Base-by-base conservation (phyloP, 2,113 vertebrate species). In the Atractosteus spatula region DNA sequence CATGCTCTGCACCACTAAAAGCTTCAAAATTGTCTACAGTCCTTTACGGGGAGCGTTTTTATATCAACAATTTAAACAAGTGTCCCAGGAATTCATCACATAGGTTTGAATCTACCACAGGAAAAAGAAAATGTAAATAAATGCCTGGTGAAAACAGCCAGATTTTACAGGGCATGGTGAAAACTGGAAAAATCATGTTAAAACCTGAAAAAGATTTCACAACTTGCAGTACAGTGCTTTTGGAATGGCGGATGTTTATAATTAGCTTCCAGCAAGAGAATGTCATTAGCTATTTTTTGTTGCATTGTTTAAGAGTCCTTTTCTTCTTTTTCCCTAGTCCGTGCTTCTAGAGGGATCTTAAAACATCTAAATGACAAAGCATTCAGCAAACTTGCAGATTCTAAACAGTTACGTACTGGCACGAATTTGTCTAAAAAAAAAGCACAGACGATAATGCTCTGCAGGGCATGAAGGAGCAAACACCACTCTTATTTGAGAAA, bases 381-480 rank as follows among this genome's bases (percentile, higher is more conserved):
- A 29, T 29, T 29, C 29, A 29, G 29, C 29, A 29, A 29, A 29
- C 29, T 29, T 29, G 29, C 29, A 29, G 29, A 29, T 29, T 29
- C 29, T 29, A 29, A 29, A 29, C 29, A 2, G 29, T 29, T 29
- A 29, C 29, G 29, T 29, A 29, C 29, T 55, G 56, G 8, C 12
- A 69, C 3, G 14, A 8, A 14, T 4, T 71, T 17, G 41, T 41
- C 72, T 62, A 10, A 68, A 68, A 72, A 1, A 29, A 29, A 29
- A 29, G 29, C 29, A 29, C 29, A 29, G 29, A 29, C 29, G 2
- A 29, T 29, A 29, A 29, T 29, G 29, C 29, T 29, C 29, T 29
- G 77, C 59, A 67, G 83, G 77, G 80, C 81, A 91, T 84, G 87
- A 91, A 90, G 82, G 81, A 78, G 87, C 82, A 87, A 77, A 80